Evolutionary conservation across 2,113 vertebrate genomes (phyloP).

Genomic region (Pterophyllum scalare): DNA sequence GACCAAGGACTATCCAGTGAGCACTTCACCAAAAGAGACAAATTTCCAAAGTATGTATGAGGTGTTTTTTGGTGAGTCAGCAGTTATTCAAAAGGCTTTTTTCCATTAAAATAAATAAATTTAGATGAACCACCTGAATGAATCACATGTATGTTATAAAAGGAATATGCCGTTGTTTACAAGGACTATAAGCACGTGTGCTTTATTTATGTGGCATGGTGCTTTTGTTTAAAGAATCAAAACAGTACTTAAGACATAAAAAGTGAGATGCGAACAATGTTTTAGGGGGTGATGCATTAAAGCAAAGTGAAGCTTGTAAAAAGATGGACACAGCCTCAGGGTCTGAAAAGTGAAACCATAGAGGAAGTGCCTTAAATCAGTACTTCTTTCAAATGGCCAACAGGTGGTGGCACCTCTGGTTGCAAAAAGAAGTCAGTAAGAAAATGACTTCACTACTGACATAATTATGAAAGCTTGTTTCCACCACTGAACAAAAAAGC

Average conservation of each 20-base stretch:
- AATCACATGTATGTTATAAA: too few species aligned
- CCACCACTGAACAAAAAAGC: too few species aligned
- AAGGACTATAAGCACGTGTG: too few species aligned
- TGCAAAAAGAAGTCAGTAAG: too few species aligned
- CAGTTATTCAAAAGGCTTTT: background rate
- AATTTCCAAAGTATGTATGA: slow-evolving; percentile 34
- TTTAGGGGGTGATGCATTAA: background rate
- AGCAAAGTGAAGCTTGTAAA: background rate
- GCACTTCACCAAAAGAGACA: slow-evolving; percentile 51
- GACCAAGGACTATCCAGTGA: slow-evolving; percentile 30
- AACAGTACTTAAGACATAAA: background rate
- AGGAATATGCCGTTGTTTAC: too few species aligned
- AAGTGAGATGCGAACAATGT: background rate
- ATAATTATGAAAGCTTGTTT: too few species aligned
- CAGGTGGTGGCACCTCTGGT: too few species aligned
- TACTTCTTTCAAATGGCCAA: background rate
- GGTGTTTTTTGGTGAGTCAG: background rate
- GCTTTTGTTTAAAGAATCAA: background rate
- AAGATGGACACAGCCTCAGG: background rate
- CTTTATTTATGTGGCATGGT: too few species aligned
- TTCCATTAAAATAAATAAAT: too few species aligned
- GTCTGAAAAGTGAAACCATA: background rate
- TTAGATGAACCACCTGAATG: too few species aligned
- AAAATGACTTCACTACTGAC: too few species aligned
- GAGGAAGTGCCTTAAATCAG: background rate